phyloP scores from a whole-genome alignment of 2,888 invertebrate genomes.

The Bellardia pandia region DNA sequence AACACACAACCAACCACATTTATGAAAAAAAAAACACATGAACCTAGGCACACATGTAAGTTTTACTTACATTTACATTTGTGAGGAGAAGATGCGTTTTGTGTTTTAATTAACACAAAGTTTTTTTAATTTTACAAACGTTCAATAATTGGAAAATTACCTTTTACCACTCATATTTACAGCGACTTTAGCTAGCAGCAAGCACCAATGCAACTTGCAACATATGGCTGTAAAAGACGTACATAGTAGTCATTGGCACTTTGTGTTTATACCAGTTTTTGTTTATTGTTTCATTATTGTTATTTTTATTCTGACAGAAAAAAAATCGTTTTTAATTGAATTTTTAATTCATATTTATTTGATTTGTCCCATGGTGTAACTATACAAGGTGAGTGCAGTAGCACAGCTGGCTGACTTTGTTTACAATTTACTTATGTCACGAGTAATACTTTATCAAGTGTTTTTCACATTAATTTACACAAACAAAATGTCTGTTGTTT shows the following conservation, averaged over 20 bases:
- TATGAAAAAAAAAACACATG: neutral
- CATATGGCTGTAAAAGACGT: constrained; percentile 32
- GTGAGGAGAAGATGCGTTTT: constrained; percentile 31
- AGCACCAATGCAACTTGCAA: constrained; percentile 11
- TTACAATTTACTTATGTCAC: too few species aligned
- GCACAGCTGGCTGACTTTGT: too few species aligned
- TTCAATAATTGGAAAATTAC: constrained; percentile 71
- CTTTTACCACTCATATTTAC: constrained; percentile 27
- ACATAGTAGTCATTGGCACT: neutral
- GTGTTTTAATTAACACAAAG: constrained; percentile 67
- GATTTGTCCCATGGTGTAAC: neutral
- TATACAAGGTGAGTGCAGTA: too few species aligned
- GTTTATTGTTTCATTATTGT: constrained; percentile 28
- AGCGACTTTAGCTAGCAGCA: constrained; percentile 23
- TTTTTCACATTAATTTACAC: too few species aligned
- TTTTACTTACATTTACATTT: constrained; percentile 21
- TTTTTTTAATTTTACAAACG: constrained; percentile 63
- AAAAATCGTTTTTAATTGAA: constrained; percentile 53
- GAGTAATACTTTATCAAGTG: too few species aligned
- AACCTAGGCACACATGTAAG: neutral
- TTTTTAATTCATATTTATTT: constrained; percentile 57
- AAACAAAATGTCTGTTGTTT: too few species aligned
- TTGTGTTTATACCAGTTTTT: constrained; percentile 1
- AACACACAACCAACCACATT: too few species aligned
- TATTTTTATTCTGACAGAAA: constrained; percentile 13